Evolutionary conservation across 2,113 vertebrate genomes (phyloP).

Genomic region (Tamias sibiricus): DNA sequence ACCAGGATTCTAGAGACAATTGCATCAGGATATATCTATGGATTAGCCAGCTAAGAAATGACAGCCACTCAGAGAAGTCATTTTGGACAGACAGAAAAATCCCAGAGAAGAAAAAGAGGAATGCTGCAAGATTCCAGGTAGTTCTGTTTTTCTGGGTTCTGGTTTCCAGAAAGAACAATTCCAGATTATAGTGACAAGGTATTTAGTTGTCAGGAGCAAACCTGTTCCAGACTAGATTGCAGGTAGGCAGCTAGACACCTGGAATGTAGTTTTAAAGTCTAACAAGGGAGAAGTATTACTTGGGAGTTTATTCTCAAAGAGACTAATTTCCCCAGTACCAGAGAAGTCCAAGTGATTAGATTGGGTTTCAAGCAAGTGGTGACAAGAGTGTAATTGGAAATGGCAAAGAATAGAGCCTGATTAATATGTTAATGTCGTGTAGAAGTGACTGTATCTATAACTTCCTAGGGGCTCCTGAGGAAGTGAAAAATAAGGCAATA

Average conservation of each 20-base stretch:
- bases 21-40: not conserved
- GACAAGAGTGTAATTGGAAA: not conserved
- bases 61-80: not conserved
- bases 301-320: not conserved
- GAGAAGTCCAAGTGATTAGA: not conserved
- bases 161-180: not conserved
- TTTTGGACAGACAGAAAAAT: not conserved
- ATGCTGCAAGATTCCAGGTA: not conserved
- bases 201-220: not conserved
- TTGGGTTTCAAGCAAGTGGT: not conserved
- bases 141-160: not conserved
- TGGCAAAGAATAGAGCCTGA: not conserved
- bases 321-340: not conserved
- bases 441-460: not conserved
- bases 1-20: not conserved
- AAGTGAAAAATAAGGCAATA: constrained; percentile 24
- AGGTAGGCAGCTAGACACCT: not conserved
- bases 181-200: not conserved
- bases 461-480: not conserved
- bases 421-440: not conserved
- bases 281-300: not conserved
- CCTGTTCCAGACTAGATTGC: not conserved
- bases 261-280: not conserved
- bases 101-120: not conserved
- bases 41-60: not conserved